These are phyloP conservation scores for Anabas testudineus DNA, from an alignment of 2,797 vertebrate genomes.

Conservation along the genomic window DNA sequence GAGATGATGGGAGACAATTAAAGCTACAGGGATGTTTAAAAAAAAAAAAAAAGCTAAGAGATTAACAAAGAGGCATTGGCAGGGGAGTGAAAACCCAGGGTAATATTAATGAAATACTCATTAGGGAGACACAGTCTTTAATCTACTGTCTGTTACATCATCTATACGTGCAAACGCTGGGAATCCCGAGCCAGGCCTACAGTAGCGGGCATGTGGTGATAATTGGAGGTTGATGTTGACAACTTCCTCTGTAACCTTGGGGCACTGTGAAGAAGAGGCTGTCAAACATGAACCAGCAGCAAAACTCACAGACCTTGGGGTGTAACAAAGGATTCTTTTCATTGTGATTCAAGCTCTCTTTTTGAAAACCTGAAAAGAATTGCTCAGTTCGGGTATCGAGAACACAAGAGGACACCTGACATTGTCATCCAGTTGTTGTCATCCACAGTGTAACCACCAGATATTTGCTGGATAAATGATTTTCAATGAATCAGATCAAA, in stretches of 20 bases:
- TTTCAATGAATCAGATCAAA: too few relatives aligned
- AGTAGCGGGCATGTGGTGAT: conserved; percentile 20
- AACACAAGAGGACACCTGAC: background rate
- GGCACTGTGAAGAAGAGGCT: conserved; percentile 19
- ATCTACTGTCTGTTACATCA: conserved; percentile 53
- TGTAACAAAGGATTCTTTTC: conserved; percentile 17
- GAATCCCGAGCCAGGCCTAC: conserved; percentile 32
- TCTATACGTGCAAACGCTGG: conserved; percentile 35
- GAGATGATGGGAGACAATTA: conserved; percentile 22
- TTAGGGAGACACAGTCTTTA: conserved; percentile 37
- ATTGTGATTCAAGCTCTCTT: background rate
- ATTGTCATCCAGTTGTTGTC: background rate
- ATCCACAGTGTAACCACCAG: background rate
- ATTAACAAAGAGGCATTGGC: conserved; percentile 17
- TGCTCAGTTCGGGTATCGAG: background rate
- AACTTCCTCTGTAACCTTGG: conserved; percentile 54
- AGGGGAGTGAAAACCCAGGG: conserved; percentile 11
- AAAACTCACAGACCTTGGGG: background rate
- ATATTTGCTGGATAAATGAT: background rate
- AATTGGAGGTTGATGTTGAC: conserved; percentile 60
- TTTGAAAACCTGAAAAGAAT: background rate
- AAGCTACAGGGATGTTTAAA: conserved; percentile 19
- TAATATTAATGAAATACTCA: conserved; percentile 47
- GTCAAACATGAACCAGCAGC: conserved; percentile 29
- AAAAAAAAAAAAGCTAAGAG: conserved; percentile 8